phyloP scores from a whole-genome alignment of 2,888 invertebrate species.

The Auanema sp. region DNA sequence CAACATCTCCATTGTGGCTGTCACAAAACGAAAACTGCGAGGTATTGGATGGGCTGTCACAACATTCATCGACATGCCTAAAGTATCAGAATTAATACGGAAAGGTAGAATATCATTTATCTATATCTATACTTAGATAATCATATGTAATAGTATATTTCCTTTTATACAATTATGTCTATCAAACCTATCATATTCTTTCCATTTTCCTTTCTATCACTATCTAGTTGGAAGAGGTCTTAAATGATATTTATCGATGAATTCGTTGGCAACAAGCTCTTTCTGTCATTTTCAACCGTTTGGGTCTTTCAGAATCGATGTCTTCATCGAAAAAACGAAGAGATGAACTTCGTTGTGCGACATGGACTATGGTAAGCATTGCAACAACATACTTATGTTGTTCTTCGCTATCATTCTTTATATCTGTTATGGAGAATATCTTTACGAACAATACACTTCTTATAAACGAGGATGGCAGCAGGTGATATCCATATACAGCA shows the following conservation, averaged over 20 bases:
- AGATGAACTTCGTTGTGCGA: conserved; percentile 50
- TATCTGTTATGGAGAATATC: conserved; percentile 52
- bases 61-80: conserved; percentile 50
- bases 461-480: conserved; percentile 48
- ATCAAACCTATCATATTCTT: neutral
- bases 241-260: neutral
- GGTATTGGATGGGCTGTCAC: conserved; percentile 47
- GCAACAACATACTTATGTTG: conserved; percentile 54
- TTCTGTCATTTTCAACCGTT: neutral
- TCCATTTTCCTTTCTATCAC: conserved; percentile 1
- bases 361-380: conserved; percentile 55
- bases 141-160: conserved; percentile 1
- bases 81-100: conserved; percentile 47
- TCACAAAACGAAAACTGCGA: conserved; percentile 41
- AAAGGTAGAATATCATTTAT: conserved; percentile 29
- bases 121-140: neutral
- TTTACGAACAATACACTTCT: conserved; percentile 45
- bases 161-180: conserved; percentile 5
- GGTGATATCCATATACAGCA: conserved; percentile 29
- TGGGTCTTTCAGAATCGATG: conserved; percentile 42
- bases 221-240: neutral
- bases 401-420: conserved; percentile 52
- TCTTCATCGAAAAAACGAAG: conserved; percentile 41
- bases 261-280: neutral
- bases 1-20: conserved; percentile 51